Evolutionary conservation across 2,797 vertebrate species (phyloP), one percentile per base, ranked within the genome.

Genomic region (Scolopax rusticola): DNA sequence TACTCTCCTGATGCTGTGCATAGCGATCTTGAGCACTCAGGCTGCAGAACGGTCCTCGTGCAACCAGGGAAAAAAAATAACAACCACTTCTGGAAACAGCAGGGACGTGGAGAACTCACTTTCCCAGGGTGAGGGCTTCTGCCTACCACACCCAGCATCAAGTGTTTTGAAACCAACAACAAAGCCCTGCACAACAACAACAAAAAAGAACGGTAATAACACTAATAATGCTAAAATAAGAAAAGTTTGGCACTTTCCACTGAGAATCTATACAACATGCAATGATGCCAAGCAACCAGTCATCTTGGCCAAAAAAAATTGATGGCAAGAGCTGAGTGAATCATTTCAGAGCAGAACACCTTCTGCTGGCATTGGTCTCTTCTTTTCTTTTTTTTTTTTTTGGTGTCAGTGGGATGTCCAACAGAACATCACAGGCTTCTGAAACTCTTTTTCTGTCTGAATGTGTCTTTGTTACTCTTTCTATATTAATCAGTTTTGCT

Each of bases 141-240:
- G 93, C 78, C 59, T 83, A 48, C 97, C 96, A 95, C 97, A 94
- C 96, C 96, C 97, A 95, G 43, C 93, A 92, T 92, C 96, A 89
- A 97, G 84, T 95, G 94, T 95, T 95, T 95, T 94, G 96, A 97
- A 97, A 97, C 96, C 95, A 97, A 94, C 94, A 97, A 95, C 95
- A 97, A 80, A 96, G 84, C 60, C 33, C 65, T 91, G 76, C 65
- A 90, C 67, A 87, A 74, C 86, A 95, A 89, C 15, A 41, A 43
- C 13, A 48, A 47, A 95, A 84, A 53, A 30, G 45, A 75, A 20
- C 33, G 78, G 81, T 47, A 90, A 69, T 38, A 83, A 68, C 43
- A 51, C 76, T 78, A 93, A 70, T 80, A 84, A 73, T 70, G 73
- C 65, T 87, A 87, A 95, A 96, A 93, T 71, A 95, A 93, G 87